Evolutionary conservation across 2,888 invertebrate genomes (phyloP), one percentile per base, ranked within the genome.

Genomic region (Antitype chi): DNA sequence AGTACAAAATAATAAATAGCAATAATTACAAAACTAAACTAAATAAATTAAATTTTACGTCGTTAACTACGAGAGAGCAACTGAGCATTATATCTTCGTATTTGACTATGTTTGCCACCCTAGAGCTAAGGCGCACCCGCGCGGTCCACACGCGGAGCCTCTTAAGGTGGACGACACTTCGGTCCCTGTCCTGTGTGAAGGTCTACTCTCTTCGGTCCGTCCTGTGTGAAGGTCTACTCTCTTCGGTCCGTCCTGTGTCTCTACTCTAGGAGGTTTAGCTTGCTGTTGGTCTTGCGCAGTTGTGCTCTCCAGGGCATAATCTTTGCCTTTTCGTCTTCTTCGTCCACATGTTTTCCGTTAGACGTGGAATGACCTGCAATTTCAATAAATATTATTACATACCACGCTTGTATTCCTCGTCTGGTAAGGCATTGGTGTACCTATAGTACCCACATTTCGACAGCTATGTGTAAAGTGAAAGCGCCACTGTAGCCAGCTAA

Each of bases 301-400:
- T 99, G 98, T 52, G 99, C 98, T 90, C 99, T 97, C 99, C 99
- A 99, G 1, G 99, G 99, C 81, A 99, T 99, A 72, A 98, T 98
- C 90, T 97, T 97, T 53, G 97, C 97, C 77, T 96, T 97, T 82
- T 97, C 98, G 60, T 97, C 97, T 74, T 97, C 97, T 43, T 97
- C 96, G 13, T 97, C 95, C 68, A 94, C 94, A 78, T 94, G 94
- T 84, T 94, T 94, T 32, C 96, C 96, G 86, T 96, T 95, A 81
- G 89, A 89, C 83, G 89, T 92, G 80, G 92, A 92, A 88, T 94
- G 94, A 87, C 95, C 96, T 96, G 94, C 0, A 90, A 92, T 76
- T 60, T 1, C n/a, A 60, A 80, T n/a, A 53, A 70, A 38, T 28
- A 57, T 25, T 15, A n/a, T 15, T 15, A 57, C 55, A 25, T 32